Percentiles rank a stretch among this genome's conserved stretches.
Evolutionary conservation across 2,113 vertebrate genomes (phyloP).

Genomic region (Climacteris rufus): DNA sequence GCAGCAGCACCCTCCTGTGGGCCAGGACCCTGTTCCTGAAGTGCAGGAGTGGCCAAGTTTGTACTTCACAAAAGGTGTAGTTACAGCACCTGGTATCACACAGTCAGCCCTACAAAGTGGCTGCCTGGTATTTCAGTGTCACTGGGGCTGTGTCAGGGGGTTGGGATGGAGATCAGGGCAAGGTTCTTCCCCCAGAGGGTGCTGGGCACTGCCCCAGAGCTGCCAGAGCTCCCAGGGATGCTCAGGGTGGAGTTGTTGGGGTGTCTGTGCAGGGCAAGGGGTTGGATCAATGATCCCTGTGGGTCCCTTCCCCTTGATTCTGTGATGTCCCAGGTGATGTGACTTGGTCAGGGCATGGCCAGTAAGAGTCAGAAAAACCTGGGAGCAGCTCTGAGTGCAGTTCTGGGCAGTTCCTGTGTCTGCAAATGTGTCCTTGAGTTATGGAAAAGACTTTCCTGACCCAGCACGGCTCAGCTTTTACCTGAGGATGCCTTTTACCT

Average conservation of each 20-base stretch:
- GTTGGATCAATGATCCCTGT: background rate
- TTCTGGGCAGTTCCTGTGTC: background rate
- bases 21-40: background rate
- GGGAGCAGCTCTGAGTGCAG: background rate
- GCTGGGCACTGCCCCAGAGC: background rate
- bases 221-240: background rate
- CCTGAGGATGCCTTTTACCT: constrained; percentile 24
- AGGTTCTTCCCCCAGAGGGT: background rate
- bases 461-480: background rate
- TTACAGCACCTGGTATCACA: fast-evolving
- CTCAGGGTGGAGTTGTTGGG: background rate
- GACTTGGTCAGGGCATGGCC: background rate
- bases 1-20: constrained; percentile 14
- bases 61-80: fast-evolving
- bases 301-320: background rate
- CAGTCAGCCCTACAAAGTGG: background rate
- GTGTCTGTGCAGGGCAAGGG: background rate
- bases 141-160: background rate
- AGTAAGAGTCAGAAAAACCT: background rate
- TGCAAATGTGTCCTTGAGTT: background rate
- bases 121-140: background rate
- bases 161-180: fast-evolving
- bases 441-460: background rate
- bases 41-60: background rate
- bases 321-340: background rate